These are phyloP conservation scores for Metopia argyrocephala DNA, from an alignment of 2,888 invertebrate species.

Conservation along the genomic window DNA sequence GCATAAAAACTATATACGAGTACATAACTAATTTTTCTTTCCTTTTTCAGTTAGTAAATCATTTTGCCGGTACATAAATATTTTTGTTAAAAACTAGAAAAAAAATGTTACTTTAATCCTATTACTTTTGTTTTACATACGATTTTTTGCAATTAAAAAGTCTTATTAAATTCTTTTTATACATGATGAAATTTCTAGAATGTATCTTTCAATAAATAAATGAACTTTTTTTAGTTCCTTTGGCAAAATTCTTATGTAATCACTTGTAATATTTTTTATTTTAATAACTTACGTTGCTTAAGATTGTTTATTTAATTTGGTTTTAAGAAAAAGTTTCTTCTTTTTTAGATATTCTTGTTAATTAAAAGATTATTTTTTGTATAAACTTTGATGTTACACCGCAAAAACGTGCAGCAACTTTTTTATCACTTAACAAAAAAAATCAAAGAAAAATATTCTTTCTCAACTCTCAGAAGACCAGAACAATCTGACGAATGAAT, in stretches of 20 bases:
- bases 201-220: constrained; percentile 8
- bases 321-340: neutral
- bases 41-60: no score
- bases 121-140: no score
- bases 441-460: no score
- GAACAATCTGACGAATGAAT: constrained; percentile 63
- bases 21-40: no score
- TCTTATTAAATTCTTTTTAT: no score
- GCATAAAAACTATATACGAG: no score
- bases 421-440: constrained; percentile 54
- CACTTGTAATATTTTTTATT: constrained; percentile 42
- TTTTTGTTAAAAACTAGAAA: no score
- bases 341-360: constrained; percentile 27
- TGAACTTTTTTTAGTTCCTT: constrained; percentile 20
- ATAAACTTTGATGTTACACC: constrained; percentile 31
- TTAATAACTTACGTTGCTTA: constrained; percentile 38
- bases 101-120: no score
- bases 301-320: constrained; percentile 28
- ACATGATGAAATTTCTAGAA: constrained; percentile 47
- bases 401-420: constrained; percentile 57
- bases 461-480: constrained; percentile 55
- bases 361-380: constrained; percentile 11
- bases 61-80: no score
- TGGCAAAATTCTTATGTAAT: constrained; percentile 53
- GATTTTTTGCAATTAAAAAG: no score